phyloP scores from a whole-genome alignment of 2,797 vertebrate species.

The Manis pentadactyla region DNA sequence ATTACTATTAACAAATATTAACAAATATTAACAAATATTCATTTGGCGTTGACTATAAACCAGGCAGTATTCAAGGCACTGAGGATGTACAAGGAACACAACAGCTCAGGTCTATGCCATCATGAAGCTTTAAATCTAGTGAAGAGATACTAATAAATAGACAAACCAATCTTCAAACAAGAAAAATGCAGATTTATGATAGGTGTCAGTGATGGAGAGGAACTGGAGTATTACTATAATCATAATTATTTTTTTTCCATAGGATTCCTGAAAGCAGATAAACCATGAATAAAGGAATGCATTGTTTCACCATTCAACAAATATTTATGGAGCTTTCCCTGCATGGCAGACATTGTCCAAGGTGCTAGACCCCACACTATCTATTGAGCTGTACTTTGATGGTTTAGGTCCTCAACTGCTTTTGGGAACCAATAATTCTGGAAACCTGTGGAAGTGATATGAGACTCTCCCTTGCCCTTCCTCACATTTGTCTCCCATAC shows the following conservation, averaged over 20 bases:
- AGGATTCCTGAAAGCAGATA: neutral
- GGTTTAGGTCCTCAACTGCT: neutral
- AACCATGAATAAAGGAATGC: neutral
- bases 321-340: neutral
- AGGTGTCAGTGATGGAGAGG: neutral
- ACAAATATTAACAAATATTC: neutral
- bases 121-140: neutral
- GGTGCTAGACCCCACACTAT: neutral
- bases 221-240: neutral
- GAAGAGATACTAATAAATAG: neutral
- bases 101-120: neutral
- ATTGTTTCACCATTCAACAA: neutral
- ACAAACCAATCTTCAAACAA: neutral
- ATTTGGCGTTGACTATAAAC: neutral
- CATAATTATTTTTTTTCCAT: neutral
- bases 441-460: neutral
- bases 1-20: neutral
- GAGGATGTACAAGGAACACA: neutral
- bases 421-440: neutral
- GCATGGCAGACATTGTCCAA: neutral
- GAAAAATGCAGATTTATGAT: neutral
- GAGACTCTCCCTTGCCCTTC: neutral
- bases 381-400: neutral
- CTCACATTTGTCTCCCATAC: neutral
- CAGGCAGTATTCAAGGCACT: neutral